Evolutionary conservation across 2,797 vertebrate species (phyloP), one percentile per base, ranked within the genome.

Genomic region (Eutrigla gurnardus): DNA sequence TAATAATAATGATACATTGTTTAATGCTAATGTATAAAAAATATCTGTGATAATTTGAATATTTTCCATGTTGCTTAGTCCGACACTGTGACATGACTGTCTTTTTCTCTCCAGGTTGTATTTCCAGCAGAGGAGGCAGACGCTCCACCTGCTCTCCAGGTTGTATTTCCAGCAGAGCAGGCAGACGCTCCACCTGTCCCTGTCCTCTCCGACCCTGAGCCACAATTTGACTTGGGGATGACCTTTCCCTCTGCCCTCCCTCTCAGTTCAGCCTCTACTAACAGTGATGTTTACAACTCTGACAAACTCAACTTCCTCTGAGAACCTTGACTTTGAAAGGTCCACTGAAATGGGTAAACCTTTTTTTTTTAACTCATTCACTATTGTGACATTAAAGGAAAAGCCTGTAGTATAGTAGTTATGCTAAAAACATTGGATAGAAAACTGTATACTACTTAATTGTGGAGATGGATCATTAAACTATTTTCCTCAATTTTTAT

Each of bases 221-320:
- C 55, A 0, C 58, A 4, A 17, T 89, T 84, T 70, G 74, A 85
- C 54, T 2, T 83, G 66, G 80, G 80, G 0, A 1, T 69, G 12
- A 40, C 6, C 33, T 43, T 82, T 7, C 18, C 46, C 49, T 74
- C 63, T 2, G 18, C 50, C 7, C 6, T 25, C 0, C 86, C 61
- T 0, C 85, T 89, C 64, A 55, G 10, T 15, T 76, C 82, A 6
- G 62, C 75, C 1, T 46, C 66, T 4, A 0, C 10, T 0, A 4
- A 1, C n/a, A 6, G 15, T 36, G 6, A 70, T 5, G 83, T 89
- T 49, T 91, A 86, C 57, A 81, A 15, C 35, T 91, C 89, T 50
- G 71, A 85, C 49, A 87, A 90, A 73, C 61, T 89, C 14, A 84
- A 78, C 67, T 88, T 86, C 59, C 39, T 58, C 3, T 61, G 46